Evolutionary conservation across 2,888 invertebrate species (phyloP), one percentile per base, ranked within the genome.

Genomic region (Andricus quercusramuli): DNA sequence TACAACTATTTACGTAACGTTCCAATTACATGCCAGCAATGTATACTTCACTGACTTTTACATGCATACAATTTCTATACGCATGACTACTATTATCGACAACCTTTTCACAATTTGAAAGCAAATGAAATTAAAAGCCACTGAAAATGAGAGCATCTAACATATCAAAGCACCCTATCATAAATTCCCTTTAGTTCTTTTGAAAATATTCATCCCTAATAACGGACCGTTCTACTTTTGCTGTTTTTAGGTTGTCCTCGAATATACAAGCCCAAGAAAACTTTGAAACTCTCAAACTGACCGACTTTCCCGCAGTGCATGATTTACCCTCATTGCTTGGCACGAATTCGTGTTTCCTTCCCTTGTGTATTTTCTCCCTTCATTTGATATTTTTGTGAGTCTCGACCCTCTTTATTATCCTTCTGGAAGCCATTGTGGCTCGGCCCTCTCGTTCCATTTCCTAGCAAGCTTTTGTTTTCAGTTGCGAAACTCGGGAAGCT

Each of bases 281-380:
- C 47, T 47, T 51, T 32, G n/a, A 29, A 74, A 74, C 74, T 51
- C 13, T 32, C 68, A 70, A 70, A 70, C 17, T 87, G 88, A 86
- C 88, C 89, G 88, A 88, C 87, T 89, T 89, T 80, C 80, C 76
- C 81, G 83, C 83, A 85, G 87, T 84, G 83, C 84, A 84, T 86
- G 85, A 88, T 88, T 86, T 85, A 85, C 82, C 85, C 84, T 84
- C 77, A 82, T 83, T 79, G 70, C 81, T 83, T 83, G 82, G 79
- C 83, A 82, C 80, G 78, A 67, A 66, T 76, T 82, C 67, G 70
- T 76, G 78, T 68, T 82, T 29, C 47, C 37, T 66, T 77, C 76
- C 62, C 41, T 74, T 67, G 62, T 44, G 74, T 79, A 82, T 84
- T 79, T 79, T 76, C 70, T 11, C 65, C 67, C 66, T 77, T 82